Conservation (phyloP, 2,888 invertebrate species). For the Pyrochroa serraticornis region DNA sequence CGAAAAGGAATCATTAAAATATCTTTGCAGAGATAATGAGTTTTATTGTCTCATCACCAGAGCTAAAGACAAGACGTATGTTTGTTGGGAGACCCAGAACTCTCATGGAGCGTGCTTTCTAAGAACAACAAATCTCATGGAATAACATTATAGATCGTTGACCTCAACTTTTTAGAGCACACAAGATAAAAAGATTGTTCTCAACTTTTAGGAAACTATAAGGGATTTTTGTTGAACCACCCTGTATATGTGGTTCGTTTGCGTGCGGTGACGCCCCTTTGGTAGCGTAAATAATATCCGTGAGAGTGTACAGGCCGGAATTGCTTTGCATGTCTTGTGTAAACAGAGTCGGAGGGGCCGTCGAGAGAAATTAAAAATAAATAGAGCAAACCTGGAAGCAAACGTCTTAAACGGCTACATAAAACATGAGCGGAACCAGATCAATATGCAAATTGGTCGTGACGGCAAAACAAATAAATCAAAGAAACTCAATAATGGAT, state of each 20-base stretch:
- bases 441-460: constrained; percentile 42
- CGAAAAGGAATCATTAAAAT: no score
- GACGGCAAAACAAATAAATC: constrained; percentile 46
- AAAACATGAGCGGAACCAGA: constrained; percentile 34
- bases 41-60: no score
- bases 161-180: no score
- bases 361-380: constrained; percentile 30
- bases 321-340: constrained; percentile 26
- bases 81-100: no score
- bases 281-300: constrained; percentile 14
- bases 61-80: no score
- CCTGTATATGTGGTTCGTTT: not conserved
- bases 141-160: no score
- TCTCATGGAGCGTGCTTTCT: no score
- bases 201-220: no score
- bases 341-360: constrained; percentile 11
- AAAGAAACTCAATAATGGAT: constrained; percentile 47
- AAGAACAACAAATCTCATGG: no score
- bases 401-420: constrained; percentile 34
- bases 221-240: no score
- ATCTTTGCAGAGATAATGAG: no score
- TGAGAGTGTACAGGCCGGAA: constrained; percentile 8
- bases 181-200: no score
- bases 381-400: constrained; percentile 24
- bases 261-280: not conserved